Conservation (phyloP, 2,888 invertebrate species). For the Coremacera marginata region DNA sequence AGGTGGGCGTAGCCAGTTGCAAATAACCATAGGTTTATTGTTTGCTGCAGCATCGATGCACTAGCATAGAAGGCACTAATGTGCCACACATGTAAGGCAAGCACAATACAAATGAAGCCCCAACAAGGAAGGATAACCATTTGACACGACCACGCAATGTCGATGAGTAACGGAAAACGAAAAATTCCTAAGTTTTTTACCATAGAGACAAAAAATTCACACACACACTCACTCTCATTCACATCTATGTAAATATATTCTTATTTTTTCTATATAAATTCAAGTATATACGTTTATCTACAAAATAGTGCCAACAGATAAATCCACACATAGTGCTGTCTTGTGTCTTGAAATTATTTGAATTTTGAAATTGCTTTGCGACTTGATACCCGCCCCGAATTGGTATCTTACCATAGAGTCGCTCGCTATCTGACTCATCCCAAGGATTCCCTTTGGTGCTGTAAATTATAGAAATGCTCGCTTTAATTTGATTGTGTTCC, state of each 20-base stretch:
- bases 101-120: too few species aligned
- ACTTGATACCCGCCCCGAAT: background rate
- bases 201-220: background rate
- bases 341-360: conserved; percentile 46
- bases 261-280: background rate
- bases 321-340: conserved; percentile 34
- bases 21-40: conserved; percentile 10
- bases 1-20: background rate
- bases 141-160: too few species aligned
- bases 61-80: too few species aligned
- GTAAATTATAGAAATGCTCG: conserved; percentile 26
- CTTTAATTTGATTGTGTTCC: conserved; percentile 26
- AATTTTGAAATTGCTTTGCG: conserved; percentile 32
- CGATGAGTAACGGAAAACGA: background rate
- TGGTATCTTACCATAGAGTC: background rate
- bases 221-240: conserved; percentile 15
- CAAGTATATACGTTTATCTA: too few species aligned
- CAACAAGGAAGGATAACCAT: too few species aligned
- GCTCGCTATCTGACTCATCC: background rate
- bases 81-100: too few species aligned
- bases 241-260: background rate
- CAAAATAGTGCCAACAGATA: conserved; percentile 15
- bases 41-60: too few species aligned
- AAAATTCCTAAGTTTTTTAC: conserved; percentile 15
- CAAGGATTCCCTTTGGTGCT: conserved; percentile 1